phyloP scores from a whole-genome alignment of 2,888 invertebrate species.

The Rhingia rostrata region DNA sequence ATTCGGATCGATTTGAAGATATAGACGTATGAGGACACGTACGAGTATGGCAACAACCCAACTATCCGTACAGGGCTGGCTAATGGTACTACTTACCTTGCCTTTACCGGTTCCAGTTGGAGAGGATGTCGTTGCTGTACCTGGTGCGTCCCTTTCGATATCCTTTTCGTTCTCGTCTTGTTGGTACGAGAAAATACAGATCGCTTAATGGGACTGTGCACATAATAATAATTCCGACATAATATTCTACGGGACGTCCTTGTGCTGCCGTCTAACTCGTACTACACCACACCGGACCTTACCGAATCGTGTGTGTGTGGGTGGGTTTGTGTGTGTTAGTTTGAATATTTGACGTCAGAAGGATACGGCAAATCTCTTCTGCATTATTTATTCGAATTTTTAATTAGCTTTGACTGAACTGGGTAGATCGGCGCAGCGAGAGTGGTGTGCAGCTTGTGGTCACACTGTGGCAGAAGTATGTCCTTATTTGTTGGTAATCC shows the following conservation, averaged over 20 bases:
- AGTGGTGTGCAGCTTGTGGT: constrained; percentile 12
- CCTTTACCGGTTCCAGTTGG: constrained; percentile 24
- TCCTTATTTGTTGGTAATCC: constrained; percentile 70
- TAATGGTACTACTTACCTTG: constrained; percentile 65
- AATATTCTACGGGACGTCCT: constrained; percentile 63
- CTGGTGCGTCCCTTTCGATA: constrained; percentile 11
- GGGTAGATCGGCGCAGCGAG: not conserved
- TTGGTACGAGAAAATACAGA: constrained; percentile 8
- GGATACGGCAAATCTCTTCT: constrained; percentile 68
- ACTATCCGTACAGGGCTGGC: constrained; percentile 60
- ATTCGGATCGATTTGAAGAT: constrained; percentile 61
- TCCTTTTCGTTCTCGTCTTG: constrained; percentile 20
- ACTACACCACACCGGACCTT: not conserved
- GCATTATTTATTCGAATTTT: constrained; percentile 74
- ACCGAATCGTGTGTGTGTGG: not conserved
- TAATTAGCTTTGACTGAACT: constrained; percentile 56
- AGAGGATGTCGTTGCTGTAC: constrained; percentile 48
- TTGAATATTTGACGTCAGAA: constrained; percentile 50
- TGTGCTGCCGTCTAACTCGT: constrained; percentile 2
- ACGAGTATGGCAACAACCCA: constrained; percentile 56
- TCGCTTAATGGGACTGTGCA: constrained; percentile 63
- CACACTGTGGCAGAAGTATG: constrained; percentile 18
- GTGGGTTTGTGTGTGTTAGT: constrained; percentile 12
- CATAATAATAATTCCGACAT: constrained; percentile 73
- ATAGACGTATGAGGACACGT: constrained; percentile 14